A percentile compares a stretch with the other conserved stretches of the same genome.
These are phyloP conservation scores for Pomatostomus ruficeps DNA, from an alignment of 2,113 vertebrate genomes.

Conservation along the genomic window DNA sequence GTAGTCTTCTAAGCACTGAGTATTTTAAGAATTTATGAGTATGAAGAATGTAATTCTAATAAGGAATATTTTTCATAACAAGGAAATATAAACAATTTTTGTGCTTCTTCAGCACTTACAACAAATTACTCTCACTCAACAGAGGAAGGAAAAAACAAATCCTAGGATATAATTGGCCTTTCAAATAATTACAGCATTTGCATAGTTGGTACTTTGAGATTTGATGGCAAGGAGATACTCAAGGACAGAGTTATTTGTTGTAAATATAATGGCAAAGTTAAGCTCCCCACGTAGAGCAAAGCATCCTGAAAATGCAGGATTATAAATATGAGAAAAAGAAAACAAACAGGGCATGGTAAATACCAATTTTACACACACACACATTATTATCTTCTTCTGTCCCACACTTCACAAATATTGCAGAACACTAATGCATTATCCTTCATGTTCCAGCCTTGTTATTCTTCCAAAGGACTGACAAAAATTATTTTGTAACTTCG, in stretches of 20 bases:
- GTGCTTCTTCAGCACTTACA: neutral
- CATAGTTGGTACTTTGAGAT: neutral
- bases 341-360: neutral
- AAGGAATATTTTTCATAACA: neutral
- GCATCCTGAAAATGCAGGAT: neutral
- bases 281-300: neutral
- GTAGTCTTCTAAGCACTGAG: neutral
- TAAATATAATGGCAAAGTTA: neutral
- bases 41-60: neutral
- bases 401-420: neutral
- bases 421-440: neutral
- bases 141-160: neutral
- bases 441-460: neutral
- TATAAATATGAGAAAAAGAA: neutral
- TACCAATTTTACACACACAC: neutral
- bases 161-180: neutral
- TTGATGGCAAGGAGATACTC: neutral
- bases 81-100: neutral
- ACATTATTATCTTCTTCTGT: neutral
- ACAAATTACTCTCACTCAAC: neutral
- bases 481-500: neutral
- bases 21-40: neutral
- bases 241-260: neutral
- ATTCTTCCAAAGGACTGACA: neutral
- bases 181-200: slow-evolving; percentile 12